phyloP scores from a whole-genome alignment of 2,797 vertebrate genomes.

The Hephaestus fuliginosus region DNA sequence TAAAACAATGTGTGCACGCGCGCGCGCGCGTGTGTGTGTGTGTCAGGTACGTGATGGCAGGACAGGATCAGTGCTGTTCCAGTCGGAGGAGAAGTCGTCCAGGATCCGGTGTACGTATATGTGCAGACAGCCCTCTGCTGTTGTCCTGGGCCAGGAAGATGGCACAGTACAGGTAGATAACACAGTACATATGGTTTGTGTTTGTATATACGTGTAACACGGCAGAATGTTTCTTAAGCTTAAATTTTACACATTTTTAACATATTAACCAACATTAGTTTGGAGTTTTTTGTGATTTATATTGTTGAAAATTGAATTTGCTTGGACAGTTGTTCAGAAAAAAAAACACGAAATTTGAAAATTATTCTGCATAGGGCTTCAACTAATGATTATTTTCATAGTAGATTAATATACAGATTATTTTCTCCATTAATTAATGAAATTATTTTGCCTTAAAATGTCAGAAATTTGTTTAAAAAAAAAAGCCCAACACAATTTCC shows the following conservation, averaged over 20 bases:
- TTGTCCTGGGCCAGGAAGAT: slow-evolving; percentile 87
- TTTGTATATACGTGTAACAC: not conserved
- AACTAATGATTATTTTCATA: not conserved
- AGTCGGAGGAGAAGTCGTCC: slow-evolving; percentile 85
- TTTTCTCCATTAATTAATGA: not conserved
- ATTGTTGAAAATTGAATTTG: not conserved
- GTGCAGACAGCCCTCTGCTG: slow-evolving; percentile 79
- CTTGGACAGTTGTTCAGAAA: no score
- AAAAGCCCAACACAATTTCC: no score
- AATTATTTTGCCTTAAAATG: not conserved
- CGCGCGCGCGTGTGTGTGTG: slow-evolving; percentile 39
- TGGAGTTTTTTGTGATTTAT: no score
- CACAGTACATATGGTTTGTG: not conserved
- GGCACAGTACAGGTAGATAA: slow-evolving; percentile 88
- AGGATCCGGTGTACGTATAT: slow-evolving; percentile 91
- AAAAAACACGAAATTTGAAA: no score
- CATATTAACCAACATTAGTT: not conserved
- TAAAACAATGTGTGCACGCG: slow-evolving; percentile 1
- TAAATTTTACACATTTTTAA: not conserved
- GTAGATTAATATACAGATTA: no score
- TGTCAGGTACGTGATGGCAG: slow-evolving; percentile 89
- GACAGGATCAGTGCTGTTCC: slow-evolving; percentile 84
- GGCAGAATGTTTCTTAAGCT: not conserved
- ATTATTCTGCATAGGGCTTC: no score
- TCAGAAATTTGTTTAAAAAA: not conserved